Percentiles rank a stretch among this genome's conserved stretches.
Evolutionary conservation across 1,140 invertebrate genomes (phyloP).

Genomic region (Planococcus citri): DNA sequence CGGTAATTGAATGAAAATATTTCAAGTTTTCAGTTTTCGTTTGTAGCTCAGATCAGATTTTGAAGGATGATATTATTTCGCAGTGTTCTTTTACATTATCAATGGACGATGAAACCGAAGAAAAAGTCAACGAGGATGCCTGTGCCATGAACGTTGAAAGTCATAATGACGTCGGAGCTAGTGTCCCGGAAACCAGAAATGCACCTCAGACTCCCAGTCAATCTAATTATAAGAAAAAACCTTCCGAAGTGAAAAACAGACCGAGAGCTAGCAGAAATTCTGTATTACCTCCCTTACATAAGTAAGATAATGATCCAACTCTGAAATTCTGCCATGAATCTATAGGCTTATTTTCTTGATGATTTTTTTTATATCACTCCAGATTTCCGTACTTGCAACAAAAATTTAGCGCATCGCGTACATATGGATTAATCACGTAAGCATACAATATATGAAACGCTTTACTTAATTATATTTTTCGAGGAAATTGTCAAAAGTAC

Average conservation of each 20-base stretch:
- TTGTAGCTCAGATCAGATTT: too few relatives aligned
- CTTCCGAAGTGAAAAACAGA: background rate
- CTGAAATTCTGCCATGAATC: too few relatives aligned
- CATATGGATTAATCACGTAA: constrained; percentile 10
- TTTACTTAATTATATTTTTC: too few relatives aligned
- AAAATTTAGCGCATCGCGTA: constrained; percentile 1
- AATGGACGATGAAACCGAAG: background rate
- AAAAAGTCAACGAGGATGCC: background rate
- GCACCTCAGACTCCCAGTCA: background rate
- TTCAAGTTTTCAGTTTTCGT: too few relatives aligned
- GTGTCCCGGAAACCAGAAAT: background rate
- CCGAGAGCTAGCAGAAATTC: background rate
- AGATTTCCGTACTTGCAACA: constrained; percentile 13
- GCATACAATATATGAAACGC: background rate
- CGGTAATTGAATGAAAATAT: background rate
- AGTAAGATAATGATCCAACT: background rate
- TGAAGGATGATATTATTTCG: background rate
- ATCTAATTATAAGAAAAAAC: background rate
- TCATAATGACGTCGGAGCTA: background rate
- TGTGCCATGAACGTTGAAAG: background rate
- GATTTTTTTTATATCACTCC: background rate
- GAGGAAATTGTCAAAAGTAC: too few relatives aligned
- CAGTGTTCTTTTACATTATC: constrained; percentile 9
- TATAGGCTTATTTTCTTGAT: too few relatives aligned
- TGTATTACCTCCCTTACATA: background rate